Conservation (phyloP, 2,797 vertebrate genomes). For the Champsocephalus gunnari region DNA sequence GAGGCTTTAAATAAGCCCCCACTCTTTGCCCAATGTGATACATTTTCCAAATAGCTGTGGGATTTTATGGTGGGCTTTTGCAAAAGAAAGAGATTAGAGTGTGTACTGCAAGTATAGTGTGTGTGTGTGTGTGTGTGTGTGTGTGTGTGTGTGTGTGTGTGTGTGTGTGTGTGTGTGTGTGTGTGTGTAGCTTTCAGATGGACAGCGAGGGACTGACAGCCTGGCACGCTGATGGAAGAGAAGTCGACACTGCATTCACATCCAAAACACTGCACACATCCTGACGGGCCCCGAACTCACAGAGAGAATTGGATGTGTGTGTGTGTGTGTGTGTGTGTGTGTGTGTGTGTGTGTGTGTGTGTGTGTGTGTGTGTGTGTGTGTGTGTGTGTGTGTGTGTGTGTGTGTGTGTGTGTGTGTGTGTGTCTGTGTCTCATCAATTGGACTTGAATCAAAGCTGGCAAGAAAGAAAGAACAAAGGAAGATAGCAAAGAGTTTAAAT, state of each 20-base stretch:
- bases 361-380: background rate
- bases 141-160: constrained; percentile 1
- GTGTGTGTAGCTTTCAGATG: constrained; percentile 26
- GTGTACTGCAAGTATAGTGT: constrained; percentile 35
- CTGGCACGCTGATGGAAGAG: constrained; percentile 63
- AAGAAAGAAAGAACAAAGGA: constrained; percentile 9
- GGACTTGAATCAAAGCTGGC: constrained; percentile 3
- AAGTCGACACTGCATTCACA: constrained; percentile 59
- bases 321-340: background rate
- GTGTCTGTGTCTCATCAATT: background rate
- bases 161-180: background rate
- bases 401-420: background rate
- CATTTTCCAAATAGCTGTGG: constrained; percentile 41
- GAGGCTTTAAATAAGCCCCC: constrained; percentile 56
- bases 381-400: background rate
- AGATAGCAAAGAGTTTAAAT: background rate
- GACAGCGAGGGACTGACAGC: constrained; percentile 48
- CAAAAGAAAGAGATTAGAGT: constrained; percentile 40
- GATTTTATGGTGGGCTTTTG: constrained; percentile 30
- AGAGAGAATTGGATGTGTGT: background rate
- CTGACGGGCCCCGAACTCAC: constrained; percentile 30
- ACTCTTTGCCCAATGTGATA: constrained; percentile 36
- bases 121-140: constrained; percentile 15
- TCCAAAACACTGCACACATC: constrained; percentile 61
- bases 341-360: background rate